Evolutionary conservation across 1,140 invertebrate genomes (phyloP), one percentile per base, ranked within the genome.

Genomic region (Cyrtorhinus lividipennis): DNA sequence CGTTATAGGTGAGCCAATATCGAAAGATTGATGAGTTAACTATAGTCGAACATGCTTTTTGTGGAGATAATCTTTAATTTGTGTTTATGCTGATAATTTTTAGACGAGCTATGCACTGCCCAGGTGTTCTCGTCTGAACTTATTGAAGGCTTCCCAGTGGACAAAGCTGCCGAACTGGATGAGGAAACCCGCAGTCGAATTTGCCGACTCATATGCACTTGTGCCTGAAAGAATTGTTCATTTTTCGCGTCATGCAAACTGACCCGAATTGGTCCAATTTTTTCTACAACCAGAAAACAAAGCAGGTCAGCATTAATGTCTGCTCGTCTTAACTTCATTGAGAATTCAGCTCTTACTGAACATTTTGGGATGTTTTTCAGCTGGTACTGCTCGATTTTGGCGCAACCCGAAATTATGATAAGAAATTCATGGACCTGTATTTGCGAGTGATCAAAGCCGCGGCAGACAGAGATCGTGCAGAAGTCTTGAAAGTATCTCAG

Each of bases 211-310:
- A 82, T 98, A 83, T 99, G 75, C 80, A 87, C 64, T 75, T 99
- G 0, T 92, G 88, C 69, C 76, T 99, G 0, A 80, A 82, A 18
- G 96, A 99, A 75, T 80, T 99, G 66, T 96, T 98, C 73, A 80
- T 87, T 61, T 90, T 95, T 72, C 79, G 83, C 57, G 95, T 92
- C 71, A 99, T 99, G 95, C 96, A 99, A 79, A 99, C 96, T 2
- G 96, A 99, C 80, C 95, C 96, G 0, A 99, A 99, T 76, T 99
- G 96, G 96, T 91, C 95, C 0, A 99, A 99, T 72, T 99, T 99
- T 74, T 86, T 98, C 62, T 98, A 96, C 69, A 91, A 96, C 72
- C 76, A 80, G 0, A 78, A 84, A 48, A 88, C 81, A n/a, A 84
- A 83, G 74, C 81, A 90, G 78, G 87, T 90, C 73, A 68, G 65